phyloP scores from a whole-genome alignment of 1,140 invertebrate genomes.

The Papilio dardanus region DNA sequence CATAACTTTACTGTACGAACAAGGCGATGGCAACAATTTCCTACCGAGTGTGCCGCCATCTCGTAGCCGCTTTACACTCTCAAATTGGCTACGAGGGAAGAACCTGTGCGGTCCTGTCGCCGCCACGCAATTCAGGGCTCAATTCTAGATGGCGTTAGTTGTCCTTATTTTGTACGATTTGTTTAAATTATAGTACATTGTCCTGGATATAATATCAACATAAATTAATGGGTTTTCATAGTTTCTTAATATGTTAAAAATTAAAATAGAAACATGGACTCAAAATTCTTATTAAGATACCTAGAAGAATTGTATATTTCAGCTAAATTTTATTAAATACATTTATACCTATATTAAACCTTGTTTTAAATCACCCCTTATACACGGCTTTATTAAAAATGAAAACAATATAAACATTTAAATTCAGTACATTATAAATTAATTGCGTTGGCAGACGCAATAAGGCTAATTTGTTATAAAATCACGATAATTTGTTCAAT shows the following conservation, averaged over 20 bases:
- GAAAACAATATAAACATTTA: background rate
- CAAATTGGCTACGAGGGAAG: constrained; percentile 71
- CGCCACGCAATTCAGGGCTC: constrained; percentile 62
- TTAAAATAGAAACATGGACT: too few species aligned
- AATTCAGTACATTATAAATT: background rate
- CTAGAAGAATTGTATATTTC: background rate
- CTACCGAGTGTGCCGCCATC: constrained; percentile 60
- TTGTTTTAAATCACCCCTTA: too few species aligned
- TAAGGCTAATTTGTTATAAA: background rate
- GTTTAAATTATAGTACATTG: background rate
- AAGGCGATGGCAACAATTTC: constrained; percentile 73
- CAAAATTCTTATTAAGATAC: too few species aligned
- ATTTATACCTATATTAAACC: too few species aligned
- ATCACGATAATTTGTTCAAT: background rate
- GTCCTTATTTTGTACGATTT: constrained; percentile 18
- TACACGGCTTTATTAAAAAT: too few species aligned
- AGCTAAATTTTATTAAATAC: too few species aligned
- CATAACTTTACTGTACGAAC: constrained; percentile 66
- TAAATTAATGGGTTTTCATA: background rate
- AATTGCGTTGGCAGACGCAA: background rate
- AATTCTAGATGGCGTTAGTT: constrained; percentile 70
- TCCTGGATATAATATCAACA: background rate
- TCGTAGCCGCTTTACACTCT: constrained; percentile 61
- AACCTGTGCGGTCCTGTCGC: constrained; percentile 72
- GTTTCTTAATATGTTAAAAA: too few species aligned